Evolutionary conservation across 2,113 vertebrate species (phyloP), one percentile per base, ranked within the genome.

Genomic region (Hyla sarda): DNA sequence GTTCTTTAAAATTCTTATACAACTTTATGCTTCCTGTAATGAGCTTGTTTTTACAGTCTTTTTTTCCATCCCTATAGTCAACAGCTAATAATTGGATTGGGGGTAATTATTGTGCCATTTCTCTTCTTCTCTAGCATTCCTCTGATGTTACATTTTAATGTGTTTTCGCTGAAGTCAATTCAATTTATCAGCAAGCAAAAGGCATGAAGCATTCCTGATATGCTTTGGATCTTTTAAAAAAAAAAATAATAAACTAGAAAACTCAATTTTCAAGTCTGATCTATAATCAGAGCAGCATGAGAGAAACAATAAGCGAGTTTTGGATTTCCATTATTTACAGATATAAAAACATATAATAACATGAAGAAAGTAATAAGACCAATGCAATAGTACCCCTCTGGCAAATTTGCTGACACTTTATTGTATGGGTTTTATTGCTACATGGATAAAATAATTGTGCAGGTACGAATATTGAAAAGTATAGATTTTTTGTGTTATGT

Each of bases 261-360:
- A 91, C 76, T 90, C 89, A 90, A 87, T 92, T 94, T 94, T 92
- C 89, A 90, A 90, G 79, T 91, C 83, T 21, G 5, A 41, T 86
- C 90, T 93, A 91, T 86, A 88, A 82, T 90, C 88, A 88, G 86
- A 89, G 90, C 81, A 72, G 90, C 82, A 85, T n/a, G 75, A 90
- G 83, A 87, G 88, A 65, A 92, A 90, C 56, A 92, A 87, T 86
- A 89, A 89, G 82, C 87, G 17, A 89, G 75, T 90, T 89, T 81
- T 81, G 28, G 48, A 88, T 86, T 88, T 78, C 6, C 6, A 87
- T 88, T 90, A 83, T 90, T 91, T 91, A 84, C 25, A 85, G 77
- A 89, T 21, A 13, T 86, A 87, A 87, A 88, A 90, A 81, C 54
- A 87, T 67, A 90, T 88, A 47, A 65, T 90, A 87, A 88, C 80